These are phyloP conservation scores for Oscheius onirici DNA, from an alignment of 2,888 invertebrate genomes.

Conservation along the genomic window DNA sequence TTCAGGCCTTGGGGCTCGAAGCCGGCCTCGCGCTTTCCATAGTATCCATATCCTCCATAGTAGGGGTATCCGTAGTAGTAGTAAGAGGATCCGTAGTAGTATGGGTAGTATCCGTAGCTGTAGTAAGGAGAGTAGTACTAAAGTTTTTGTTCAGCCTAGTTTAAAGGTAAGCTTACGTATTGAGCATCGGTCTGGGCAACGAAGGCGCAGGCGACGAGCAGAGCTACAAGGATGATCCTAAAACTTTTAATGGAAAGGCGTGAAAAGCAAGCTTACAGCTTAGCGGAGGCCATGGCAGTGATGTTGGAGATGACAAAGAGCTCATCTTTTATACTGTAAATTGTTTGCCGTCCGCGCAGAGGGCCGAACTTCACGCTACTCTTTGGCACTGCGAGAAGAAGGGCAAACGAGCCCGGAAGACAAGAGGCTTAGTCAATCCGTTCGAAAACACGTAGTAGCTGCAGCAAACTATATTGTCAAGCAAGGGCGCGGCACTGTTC, in stretches of 20 bases:
- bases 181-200: conserved; percentile 31
- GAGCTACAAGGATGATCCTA: conserved; percentile 24
- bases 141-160: not conserved
- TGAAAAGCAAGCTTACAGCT: conserved; percentile 25
- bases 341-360: conserved; percentile 5
- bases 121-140: conserved; percentile 29
- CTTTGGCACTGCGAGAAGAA: conserved; percentile 18
- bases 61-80: conserved; percentile 32
- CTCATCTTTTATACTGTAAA: conserved; percentile 26
- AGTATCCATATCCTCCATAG: conserved; percentile 40
- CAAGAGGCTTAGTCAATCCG: not conserved
- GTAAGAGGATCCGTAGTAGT: conserved; percentile 14
- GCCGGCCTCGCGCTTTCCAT: conserved; percentile 42
- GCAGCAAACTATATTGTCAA: not conserved
- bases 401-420: conserved; percentile 33
- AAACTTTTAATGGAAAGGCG: not conserved
- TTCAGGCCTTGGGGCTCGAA: conserved; percentile 32
- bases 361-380: conserved; percentile 18
- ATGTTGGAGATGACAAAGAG: not conserved
- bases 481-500: not conserved
- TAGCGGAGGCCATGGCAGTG: conserved; percentile 33
- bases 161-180: conserved; percentile 28
- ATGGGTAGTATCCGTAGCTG: conserved; percentile 25
- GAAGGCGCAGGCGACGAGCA: conserved; percentile 27
- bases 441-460: not conserved